These are phyloP conservation scores for Anseranas semipalmata DNA, from an alignment of 2,113 vertebrate species.

Conservation along the genomic window DNA sequence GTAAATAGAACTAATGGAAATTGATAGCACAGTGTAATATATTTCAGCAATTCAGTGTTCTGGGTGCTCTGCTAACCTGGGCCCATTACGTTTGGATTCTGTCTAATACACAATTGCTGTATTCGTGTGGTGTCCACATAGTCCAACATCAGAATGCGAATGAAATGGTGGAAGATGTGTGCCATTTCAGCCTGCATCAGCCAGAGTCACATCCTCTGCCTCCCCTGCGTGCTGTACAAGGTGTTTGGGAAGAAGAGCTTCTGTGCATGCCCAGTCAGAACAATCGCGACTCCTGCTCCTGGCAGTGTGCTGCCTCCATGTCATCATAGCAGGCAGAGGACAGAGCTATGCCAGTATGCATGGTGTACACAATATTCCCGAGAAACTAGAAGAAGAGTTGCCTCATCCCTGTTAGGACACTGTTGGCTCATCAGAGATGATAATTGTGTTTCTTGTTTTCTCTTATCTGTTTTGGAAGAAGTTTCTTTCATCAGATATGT, in stretches of 20 bases:
- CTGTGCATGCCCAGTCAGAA: not conserved
- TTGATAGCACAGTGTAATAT: not conserved
- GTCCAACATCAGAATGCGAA: not conserved
- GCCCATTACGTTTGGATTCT: not conserved
- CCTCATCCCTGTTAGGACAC: not conserved
- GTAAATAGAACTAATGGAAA: not conserved
- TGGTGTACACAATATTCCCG: not conserved
- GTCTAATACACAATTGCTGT: not conserved
- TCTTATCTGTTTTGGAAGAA: not conserved
- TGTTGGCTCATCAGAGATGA: not conserved
- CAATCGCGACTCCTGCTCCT: not conserved
- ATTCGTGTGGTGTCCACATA: fast-evolving
- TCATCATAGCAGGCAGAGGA: not conserved
- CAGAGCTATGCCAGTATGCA: not conserved
- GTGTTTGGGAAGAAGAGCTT: not conserved
- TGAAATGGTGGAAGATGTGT: fast-evolving
- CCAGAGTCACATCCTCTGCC: not conserved
- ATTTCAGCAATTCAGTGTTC: not conserved
- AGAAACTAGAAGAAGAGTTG: not conserved
- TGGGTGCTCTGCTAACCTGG: not conserved
- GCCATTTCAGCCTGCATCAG: not conserved
- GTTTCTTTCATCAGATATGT: not conserved
- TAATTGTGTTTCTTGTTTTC: not conserved
- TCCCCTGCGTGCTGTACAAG: fast-evolving
- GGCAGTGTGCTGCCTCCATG: not conserved